Evolutionary conservation across 1,140 invertebrate genomes (phyloP), one percentile per base, ranked within the genome.

Genomic region (Caerostris darwini): DNA sequence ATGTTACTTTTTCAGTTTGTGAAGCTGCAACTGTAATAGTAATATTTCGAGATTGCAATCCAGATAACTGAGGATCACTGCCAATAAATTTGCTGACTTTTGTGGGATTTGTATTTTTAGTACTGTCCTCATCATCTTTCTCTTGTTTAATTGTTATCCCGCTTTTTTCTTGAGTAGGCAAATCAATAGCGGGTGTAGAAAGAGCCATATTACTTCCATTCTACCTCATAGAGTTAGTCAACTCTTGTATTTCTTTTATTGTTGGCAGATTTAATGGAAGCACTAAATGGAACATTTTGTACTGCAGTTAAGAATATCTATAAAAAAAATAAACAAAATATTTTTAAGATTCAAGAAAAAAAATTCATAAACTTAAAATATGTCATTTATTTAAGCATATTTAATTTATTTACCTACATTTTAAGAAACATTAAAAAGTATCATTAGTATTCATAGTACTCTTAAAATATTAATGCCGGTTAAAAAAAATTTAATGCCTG

Each of bases 161-260:
- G 92, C 92, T 93, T 93, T 93, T 85, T 57, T 59, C 64, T 88
- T 87, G 85, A 93, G 67, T 88, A 67, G 85, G 67, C 77, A 92
- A 85, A 88, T 93, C 86, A 93, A 59, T 69, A 93, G 92, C 92
- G 86, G 92, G 92, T 88, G 83, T 93, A 93, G 56, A 17, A 93
- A 93, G 92, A 86, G 92, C 92, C 92, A 93, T 93, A 61, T 69
- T 88, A 88, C 64, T 93, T 93, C 92, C 92, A 93, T 93, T 86
- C 92, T 93, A 93, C 67, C 85, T 57, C 92, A 93, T 88, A 34
- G 50, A 93, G 14, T 88, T 77, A 6, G 64, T 85, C 34, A 93
- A 17, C 92, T 77, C 19, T 14, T 88, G 67, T 17, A 88, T 8
- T 92, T 92, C 61, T 58, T 59, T 71, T 50, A 67, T 7, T 59